These are phyloP conservation scores for Protomyctophum bolini DNA, from an alignment of 2,113 vertebrate genomes.

Conservation along the genomic window DNA sequence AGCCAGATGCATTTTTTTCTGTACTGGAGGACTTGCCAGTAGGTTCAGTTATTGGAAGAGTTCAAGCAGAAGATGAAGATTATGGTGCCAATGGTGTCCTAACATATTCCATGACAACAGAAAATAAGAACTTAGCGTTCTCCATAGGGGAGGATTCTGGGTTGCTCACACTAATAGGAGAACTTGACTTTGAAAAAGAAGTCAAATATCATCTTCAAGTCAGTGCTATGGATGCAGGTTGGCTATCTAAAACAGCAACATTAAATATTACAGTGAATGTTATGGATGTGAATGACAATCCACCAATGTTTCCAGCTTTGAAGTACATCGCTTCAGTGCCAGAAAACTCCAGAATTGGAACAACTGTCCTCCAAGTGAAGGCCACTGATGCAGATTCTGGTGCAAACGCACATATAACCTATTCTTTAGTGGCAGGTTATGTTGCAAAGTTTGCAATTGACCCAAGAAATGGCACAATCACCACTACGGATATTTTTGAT, in stretches of 20 bases:
- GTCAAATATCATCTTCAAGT: slow-evolving; percentile 58
- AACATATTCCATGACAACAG: slow-evolving; percentile 58
- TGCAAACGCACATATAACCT: slow-evolving; percentile 68
- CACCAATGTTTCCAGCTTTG: slow-evolving; percentile 67
- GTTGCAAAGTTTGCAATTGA: slow-evolving; percentile 70
- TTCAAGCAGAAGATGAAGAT: slow-evolving; percentile 75
- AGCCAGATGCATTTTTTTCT: slow-evolving; percentile 54
- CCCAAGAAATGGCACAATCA: slow-evolving; percentile 69
- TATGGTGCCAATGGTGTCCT: slow-evolving; percentile 72
- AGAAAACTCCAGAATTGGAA: slow-evolving; percentile 74
- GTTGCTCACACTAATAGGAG: slow-evolving; percentile 64
- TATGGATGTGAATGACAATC: slow-evolving; percentile 78
- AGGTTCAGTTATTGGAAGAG: slow-evolving; percentile 73
- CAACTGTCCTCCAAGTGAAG: slow-evolving; percentile 51
- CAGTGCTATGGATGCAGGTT: slow-evolving; percentile 73
- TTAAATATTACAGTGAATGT: slow-evolving; percentile 73
- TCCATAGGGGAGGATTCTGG: slow-evolving; percentile 69
- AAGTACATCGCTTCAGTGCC: slow-evolving; percentile 59
- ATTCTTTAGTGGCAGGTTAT: slow-evolving; percentile 70
- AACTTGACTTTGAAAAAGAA: slow-evolving; percentile 74
- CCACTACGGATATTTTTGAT: slow-evolving; percentile 71
- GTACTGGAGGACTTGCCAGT: slow-evolving; percentile 74
- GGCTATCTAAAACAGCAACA: slow-evolving; percentile 61
- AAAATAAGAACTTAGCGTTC: slow-evolving; percentile 60
- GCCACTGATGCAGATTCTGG: slow-evolving; percentile 74